These are phyloP conservation scores for Zonotrichia albicollis DNA, from an alignment of 2,797 vertebrate species.

Conservation along the genomic window DNA sequence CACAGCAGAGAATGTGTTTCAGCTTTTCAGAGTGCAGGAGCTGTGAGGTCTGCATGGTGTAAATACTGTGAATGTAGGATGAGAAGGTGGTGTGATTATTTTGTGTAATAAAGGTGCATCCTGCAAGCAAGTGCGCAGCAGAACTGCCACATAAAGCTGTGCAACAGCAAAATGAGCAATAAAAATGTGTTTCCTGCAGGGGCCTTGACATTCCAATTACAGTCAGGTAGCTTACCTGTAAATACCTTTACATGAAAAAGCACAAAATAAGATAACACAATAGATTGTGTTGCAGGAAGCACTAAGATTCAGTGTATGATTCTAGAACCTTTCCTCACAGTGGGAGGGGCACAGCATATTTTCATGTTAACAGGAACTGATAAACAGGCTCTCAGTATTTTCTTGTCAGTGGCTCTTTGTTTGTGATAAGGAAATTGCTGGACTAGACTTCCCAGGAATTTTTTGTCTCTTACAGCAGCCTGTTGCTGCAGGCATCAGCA, in stretches of 20 bases:
- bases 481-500: neutral
- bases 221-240: constrained; percentile 1
- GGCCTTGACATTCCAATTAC: neutral
- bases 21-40: neutral
- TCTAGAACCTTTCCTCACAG: neutral
- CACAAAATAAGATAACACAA: neutral
- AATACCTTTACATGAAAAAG: neutral
- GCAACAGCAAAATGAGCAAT: neutral
- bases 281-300: neutral
- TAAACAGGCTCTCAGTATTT: constrained; percentile 2
- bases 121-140: neutral
- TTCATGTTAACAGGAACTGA: constrained; percentile 14
- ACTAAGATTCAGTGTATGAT: neutral
- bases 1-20: neutral
- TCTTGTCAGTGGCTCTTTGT: constrained; percentile 21
- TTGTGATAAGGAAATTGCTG: neutral
- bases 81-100: neutral
- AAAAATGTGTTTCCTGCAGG: neutral
- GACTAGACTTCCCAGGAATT: neutral
- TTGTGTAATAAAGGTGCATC: neutral
- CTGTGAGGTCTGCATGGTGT: neutral
- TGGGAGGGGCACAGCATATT: neutral
- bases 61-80: neutral
- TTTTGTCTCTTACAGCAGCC: neutral
- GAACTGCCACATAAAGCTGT: neutral